Evolutionary conservation across 2,113 vertebrate species (phyloP), one percentile per base, ranked within the genome.

Genomic region (Tychaedon coryphoeus): DNA sequence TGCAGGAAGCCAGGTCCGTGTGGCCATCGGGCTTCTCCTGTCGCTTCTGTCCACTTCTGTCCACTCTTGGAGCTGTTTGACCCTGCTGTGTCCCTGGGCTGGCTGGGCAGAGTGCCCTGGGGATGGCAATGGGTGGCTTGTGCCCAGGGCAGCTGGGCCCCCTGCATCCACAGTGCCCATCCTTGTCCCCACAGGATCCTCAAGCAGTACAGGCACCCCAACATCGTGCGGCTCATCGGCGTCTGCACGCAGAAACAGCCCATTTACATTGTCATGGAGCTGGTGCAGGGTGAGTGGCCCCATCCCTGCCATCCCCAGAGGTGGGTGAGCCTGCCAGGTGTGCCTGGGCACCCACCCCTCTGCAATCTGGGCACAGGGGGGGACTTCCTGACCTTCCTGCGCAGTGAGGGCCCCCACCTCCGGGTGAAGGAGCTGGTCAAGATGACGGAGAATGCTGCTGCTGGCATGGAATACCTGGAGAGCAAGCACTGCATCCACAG

Each of bases 211-310:
- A 97, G 98, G 69, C 99, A 99, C 92, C 99, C 99, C 0, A 99
- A 99, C 97, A 99, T 99, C 0, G 99, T 99, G 81, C 98, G 98
- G 53, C 98, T 99, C 82, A 99, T 99, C 0, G 99, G 99, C 0
- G 98, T 99, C 79, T 99, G 99, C 95, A 99, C 99, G 2, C 99
- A 99, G 98, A 99, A 99, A 33, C 99, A 99, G 94, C 99, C 99
- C 38, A 98, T 99, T 81, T 99, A 99, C 96, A 99, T 99, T 2
- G 98, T 99, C 96, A 99, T 99, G 99, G 99, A 99, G 97, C 98
- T 99, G 4, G 98, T 99, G 65, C 98, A 99, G 97, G 99, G 99
- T 99, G 94, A 97, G 97, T 0, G 0, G 33, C 18, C 54, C 31
- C 1, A 0, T 16, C 22, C 54, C 57, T 1, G 6, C 2, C 0